Percentiles rank a stretch among this genome's conserved stretches.
phyloP scores from a whole-genome alignment of 1,140 invertebrate species.

The Lepidostoma basale region DNA sequence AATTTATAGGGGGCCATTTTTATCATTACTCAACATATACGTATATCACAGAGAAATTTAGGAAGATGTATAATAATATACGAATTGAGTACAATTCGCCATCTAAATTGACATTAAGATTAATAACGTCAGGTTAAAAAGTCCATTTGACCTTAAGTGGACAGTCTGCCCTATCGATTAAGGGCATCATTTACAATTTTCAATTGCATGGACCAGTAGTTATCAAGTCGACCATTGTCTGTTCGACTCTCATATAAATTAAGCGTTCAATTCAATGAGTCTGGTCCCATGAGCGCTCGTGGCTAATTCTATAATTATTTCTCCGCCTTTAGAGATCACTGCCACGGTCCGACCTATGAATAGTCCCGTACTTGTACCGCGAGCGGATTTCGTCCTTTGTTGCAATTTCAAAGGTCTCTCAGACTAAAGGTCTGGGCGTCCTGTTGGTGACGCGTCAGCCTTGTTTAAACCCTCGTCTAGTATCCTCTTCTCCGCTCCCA shows the following conservation, averaged over 20 bases:
- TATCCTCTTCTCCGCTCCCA: background rate
- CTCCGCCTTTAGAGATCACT: slow-evolving; percentile 13
- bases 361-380: background rate
- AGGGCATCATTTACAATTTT: too few species aligned
- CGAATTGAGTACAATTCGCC: too few species aligned
- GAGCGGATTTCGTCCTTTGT: slow-evolving; percentile 30
- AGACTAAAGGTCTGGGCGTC: slow-evolving; percentile 8
- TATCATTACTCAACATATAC: too few species aligned
- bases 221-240: background rate
- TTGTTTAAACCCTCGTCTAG: slow-evolving; percentile 4
- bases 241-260: background rate
- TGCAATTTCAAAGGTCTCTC: slow-evolving; percentile 34
- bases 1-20: too few species aligned
- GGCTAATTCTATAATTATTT: slow-evolving; percentile 12
- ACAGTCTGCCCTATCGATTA: too few species aligned
- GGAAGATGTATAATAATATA: too few species aligned
- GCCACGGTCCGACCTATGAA: slow-evolving; percentile 10
- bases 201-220: background rate
- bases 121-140: too few species aligned
- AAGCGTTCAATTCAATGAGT: background rate
- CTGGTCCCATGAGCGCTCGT: background rate
- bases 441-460: slow-evolving; percentile 35
- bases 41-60: too few species aligned
- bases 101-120: too few species aligned
- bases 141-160: too few species aligned